phyloP scores from a whole-genome alignment of 2,113 vertebrate genomes.

The human region GRCh38 chr6:49941001-49941500 shows the following conservation, averaged over 20 bases:
- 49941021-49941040: neutral
- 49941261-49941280: neutral
- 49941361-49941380: neutral
- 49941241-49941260: neutral
- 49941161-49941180: neutral
- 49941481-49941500: neutral
- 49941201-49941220: neutral
- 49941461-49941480: neutral
- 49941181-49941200: neutral
- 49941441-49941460: neutral
- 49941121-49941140: neutral
- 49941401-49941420: neutral
- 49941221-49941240: neutral
- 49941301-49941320: neutral
- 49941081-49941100: neutral
- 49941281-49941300: neutral
- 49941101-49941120: neutral
- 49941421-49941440: neutral
- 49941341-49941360: neutral
- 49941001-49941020: neutral
- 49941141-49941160: neutral
- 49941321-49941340: neutral
- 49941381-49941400: neutral
- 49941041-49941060: neutral
- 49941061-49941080: neutral